Evolutionary conservation across 2,888 invertebrate species (phyloP).

Genomic region (Hetaerina titia): DNA sequence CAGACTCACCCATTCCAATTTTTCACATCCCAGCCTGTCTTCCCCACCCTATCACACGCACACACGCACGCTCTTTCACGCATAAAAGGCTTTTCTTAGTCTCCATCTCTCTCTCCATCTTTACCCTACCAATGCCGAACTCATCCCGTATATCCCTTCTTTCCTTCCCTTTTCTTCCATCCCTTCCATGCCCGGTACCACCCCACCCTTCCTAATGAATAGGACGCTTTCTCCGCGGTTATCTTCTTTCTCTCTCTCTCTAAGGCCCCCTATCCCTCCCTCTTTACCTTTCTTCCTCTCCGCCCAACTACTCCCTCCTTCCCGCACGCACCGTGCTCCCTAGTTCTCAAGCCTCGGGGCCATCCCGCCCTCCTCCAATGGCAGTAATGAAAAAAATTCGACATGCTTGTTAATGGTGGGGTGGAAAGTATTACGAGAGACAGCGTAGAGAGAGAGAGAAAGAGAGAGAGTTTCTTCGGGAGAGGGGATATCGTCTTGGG

Average conservation of each 20-base stretch:
- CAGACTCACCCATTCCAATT: background rate
- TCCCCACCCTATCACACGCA: background rate
- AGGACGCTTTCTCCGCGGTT: slow-evolving; percentile 48
- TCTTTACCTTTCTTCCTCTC: background rate
- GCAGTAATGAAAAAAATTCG: slow-evolving; percentile 12
- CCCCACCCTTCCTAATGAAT: slow-evolving; percentile 43
- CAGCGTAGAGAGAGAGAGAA: background rate
- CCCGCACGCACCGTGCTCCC: too few relatives aligned
- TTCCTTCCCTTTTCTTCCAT: background rate
- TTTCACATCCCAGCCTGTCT: background rate
- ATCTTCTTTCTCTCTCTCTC: background rate
- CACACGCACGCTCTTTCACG: too few relatives aligned
- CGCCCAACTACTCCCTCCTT: background rate
- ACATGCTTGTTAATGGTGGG: background rate
- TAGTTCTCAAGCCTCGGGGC: too few relatives aligned
- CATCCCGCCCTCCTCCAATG: background rate
- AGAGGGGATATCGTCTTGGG: background rate
- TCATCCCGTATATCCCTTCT: background rate
- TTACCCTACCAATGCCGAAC: background rate
- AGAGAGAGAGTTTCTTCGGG: background rate
- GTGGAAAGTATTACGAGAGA: background rate
- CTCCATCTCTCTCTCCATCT: background rate
- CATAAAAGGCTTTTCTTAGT: too few relatives aligned
- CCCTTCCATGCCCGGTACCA: background rate
- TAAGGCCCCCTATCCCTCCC: too few relatives aligned